These are phyloP conservation scores for Octomys mimax DNA, from an alignment of 2,797 vertebrate genomes.

Conservation along the genomic window DNA sequence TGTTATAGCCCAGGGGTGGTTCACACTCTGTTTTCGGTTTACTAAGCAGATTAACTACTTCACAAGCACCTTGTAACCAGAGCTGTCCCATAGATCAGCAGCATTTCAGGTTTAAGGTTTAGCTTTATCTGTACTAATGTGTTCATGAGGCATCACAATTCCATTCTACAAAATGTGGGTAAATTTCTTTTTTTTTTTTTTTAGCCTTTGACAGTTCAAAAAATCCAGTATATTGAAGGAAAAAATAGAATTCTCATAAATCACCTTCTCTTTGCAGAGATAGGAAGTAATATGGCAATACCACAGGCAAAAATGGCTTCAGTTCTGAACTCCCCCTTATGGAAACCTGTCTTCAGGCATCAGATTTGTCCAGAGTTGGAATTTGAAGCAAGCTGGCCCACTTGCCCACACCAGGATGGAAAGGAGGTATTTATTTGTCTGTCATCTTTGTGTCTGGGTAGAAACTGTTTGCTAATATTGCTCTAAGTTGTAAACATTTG, in stretches of 20 bases:
- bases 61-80: not conserved
- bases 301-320: slow-evolving; percentile 92
- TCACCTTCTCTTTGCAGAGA: slow-evolving; percentile 88
- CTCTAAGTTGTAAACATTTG: not conserved
- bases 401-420: slow-evolving; percentile 66
- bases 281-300: slow-evolving; percentile 91
- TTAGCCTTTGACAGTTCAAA: not conserved
- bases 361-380: slow-evolving; percentile 90
- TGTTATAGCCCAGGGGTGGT: not conserved
- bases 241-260: not conserved
- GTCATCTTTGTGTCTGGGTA: slow-evolving; percentile 27
- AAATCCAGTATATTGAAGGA: not conserved
- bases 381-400: slow-evolving; percentile 71
- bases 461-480: not conserved
- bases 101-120: not conserved
- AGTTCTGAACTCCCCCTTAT: slow-evolving; percentile 95
- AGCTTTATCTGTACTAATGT: not conserved
- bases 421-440: slow-evolving; percentile 86
- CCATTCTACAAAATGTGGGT: not conserved
- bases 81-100: not conserved
- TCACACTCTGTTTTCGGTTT: not conserved
- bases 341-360: slow-evolving; percentile 97
- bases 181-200: not conserved
- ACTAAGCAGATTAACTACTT: not conserved
- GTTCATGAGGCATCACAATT: not conserved